Conservation (phyloP, 1,140 invertebrate species). For the Euglossa dilemma region DNA sequence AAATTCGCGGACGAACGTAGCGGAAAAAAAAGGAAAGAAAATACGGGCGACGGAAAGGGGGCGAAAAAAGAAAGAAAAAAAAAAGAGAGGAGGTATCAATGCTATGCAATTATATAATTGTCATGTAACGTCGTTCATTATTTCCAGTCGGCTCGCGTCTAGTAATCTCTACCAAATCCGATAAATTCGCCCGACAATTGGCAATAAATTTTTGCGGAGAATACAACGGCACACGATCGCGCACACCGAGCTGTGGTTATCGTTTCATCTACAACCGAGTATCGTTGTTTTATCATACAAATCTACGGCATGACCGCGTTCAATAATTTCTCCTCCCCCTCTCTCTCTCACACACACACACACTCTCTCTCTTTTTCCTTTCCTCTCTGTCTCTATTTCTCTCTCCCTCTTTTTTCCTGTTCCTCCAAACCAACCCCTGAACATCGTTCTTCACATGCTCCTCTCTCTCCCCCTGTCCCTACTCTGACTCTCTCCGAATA, state of each 20-base stretch:
- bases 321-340: conserved; percentile 48
- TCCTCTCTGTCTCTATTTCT: not conserved
- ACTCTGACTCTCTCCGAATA: not conserved
- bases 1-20: not conserved
- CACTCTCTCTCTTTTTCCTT: not conserved
- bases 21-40: not conserved
- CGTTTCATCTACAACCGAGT: conserved; percentile 42
- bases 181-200: conserved; percentile 38
- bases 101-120: conserved; percentile 14
- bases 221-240: conserved; percentile 2
- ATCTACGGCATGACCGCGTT: conserved; percentile 35
- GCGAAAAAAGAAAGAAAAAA: not conserved
- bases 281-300: conserved; percentile 36
- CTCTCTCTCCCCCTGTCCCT: not conserved
- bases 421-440: not conserved
- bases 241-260: conserved; percentile 24
- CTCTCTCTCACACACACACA: conserved; percentile 2
- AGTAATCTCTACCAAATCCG: conserved; percentile 39
- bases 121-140: conserved; percentile 19
- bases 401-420: not conserved
- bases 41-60: not conserved
- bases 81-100: not conserved
- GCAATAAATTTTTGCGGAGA: conserved; percentile 38
- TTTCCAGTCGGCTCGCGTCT: conserved; percentile 4
- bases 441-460: not conserved